Base-by-base conservation (phyloP, 2,797 vertebrate genomes). In the Syngnathus rostellatus region DNA sequence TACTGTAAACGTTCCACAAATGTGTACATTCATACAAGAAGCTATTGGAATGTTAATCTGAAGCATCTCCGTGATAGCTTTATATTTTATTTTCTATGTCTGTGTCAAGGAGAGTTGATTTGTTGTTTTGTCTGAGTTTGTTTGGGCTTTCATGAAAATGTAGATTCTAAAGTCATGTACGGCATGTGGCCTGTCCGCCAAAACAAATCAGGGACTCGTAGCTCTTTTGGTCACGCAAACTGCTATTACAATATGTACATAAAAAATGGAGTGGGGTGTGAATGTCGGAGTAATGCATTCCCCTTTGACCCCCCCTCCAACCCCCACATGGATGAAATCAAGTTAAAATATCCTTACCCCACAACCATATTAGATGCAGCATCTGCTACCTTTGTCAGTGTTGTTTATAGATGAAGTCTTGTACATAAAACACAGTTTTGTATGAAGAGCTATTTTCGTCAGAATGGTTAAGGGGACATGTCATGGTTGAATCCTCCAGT, bases 361-460 rank as follows among this genome's bases (percentile, higher is more conserved):
- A 81, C 75, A 8, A 66, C 25, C 25, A 51, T n/a, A 57, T 45
- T 45, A 45, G n/a, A 62, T 25, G 40, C 60, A 62, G 40, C 40
- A 62, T 62, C 39, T 55, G 60, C 40, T 62, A 43, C 39, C 40
- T 62, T 62, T 43, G 60, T 43, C 40, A 23, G 40, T 88, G 78
- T 91, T 92, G 85, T 95, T 95, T 92, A 88, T 94, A 91, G 93
- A 94, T 92, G 90, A 88, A 92, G 89, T 83, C 93, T 92, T 98
- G 95, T 96, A 96, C 90, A 97, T 94, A 95, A 91, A 74, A 93
- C 89, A 95, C 93, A 93, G 92, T 98, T 99, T 99, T 98, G 94
- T 98, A 99, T 94, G 95, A 97, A 99, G 95, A 92, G 93, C 94
- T 98, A 97, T 98, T 98, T 98, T 98, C 95, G 93, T 93, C 87